A percentile compares a stretch with the other conserved stretches of the same genome.
These are phyloP conservation scores for Empis stercorea DNA, from an alignment of 2,888 invertebrate species.

Conservation along the genomic window DNA sequence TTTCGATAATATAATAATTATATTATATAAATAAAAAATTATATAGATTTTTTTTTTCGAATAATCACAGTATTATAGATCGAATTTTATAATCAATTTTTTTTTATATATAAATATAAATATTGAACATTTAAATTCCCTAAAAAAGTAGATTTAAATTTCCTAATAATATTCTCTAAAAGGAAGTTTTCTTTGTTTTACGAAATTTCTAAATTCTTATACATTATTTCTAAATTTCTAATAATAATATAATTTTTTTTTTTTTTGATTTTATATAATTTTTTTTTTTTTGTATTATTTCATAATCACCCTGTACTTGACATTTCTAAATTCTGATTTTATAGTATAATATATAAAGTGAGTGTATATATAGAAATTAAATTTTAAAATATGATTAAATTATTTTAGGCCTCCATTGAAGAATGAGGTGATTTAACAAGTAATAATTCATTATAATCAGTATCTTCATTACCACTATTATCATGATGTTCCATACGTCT, in stretches of 20 bases:
- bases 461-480: slow-evolving; percentile 32
- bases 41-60: too few relatives aligned
- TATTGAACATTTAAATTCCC: too few relatives aligned
- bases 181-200: too few relatives aligned
- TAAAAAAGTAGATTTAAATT: too few relatives aligned
- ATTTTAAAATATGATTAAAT: not conserved
- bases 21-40: too few relatives aligned
- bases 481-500: slow-evolving; percentile 33
- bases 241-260: not conserved
- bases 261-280: not conserved
- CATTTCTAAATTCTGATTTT: not conserved
- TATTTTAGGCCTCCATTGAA: slow-evolving; percentile 22
- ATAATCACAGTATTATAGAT: too few relatives aligned
- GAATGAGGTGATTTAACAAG: slow-evolving; percentile 32
- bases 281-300: not conserved
- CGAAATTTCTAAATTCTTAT: too few relatives aligned
- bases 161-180: too few relatives aligned
- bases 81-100: too few relatives aligned
- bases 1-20: too few relatives aligned
- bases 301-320: not conserved
- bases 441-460: slow-evolving; percentile 33
- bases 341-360: not conserved
- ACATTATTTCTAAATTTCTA: too few relatives aligned
- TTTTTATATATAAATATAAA: too few relatives aligned
- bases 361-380: not conserved